Base-by-base conservation (phyloP, 2,888 invertebrate species). In the Lymantria monacha region DNA sequence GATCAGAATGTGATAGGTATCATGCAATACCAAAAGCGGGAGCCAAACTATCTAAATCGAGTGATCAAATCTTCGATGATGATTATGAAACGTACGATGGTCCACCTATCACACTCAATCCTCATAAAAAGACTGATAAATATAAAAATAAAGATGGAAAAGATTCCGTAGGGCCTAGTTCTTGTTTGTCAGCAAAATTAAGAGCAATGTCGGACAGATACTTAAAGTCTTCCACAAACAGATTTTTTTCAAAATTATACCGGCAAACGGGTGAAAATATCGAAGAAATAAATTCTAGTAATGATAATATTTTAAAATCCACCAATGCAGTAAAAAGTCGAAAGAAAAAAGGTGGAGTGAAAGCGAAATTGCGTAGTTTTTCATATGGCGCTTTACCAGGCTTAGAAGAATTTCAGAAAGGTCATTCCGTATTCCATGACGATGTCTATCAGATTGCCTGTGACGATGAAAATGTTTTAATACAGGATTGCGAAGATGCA, bases 321-420 rank as follows among this genome's bases (percentile, higher is more conserved):
- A 69, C 75, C 54, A 79, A 69, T 72, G 70, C 74, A 49, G 69
- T 76, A 53, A 87, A 85, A 74, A 85, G 81, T 66, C 77, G 85
- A 7, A 88, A 89, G 51, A 90, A 85, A 67, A 78, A 83, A 66
- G 83, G 81, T 45, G 87, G 87, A 2, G 87, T 89, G 1, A 86
- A 89, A 76, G 91, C 92, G 48, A 92, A 93, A 70, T 83, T 94
- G 55, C 90, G 95, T 38, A 95, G 95, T 74, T 95, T 95, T 76
- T 95, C 95, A 0, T 95, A 95, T 67, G 95, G 95, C 0, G 94
- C 95, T 9, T 81, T 95, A 53, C 95, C 95, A 0, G 95, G 95
- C 0, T 81, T 95, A 59, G 95, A 95, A 60, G 95, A 95, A 71
- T 93, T 95, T 61, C 93, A 94, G 69, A 92, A 91, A 71, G 87